Evolutionary conservation across 2,797 vertebrate species (phyloP), one percentile per base, ranked within the genome.

Genomic region (Phoeniculus purpureus): DNA sequence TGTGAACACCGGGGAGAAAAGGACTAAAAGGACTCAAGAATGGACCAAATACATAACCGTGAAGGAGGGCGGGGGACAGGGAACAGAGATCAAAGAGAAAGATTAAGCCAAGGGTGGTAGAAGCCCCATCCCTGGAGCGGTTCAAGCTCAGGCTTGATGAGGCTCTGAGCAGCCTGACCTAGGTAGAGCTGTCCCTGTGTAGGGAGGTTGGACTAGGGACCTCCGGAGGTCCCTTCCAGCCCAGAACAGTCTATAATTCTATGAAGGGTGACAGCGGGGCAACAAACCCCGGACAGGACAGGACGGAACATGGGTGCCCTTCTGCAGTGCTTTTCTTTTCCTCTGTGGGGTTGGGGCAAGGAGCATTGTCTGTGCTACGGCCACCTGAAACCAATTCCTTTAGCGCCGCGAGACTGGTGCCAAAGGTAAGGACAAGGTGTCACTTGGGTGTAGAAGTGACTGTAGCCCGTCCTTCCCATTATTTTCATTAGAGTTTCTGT

Each of bases 241-340:
- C 37, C 12, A 37, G 37, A 37, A 37, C 37, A 37, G 9, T 37
- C 37, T 37, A 37, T 37, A 12, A 37, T 37, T 37, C 37, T 37
- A 37, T 37, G 37, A 37, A 62, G 20, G 21, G 9, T 60, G 26
- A 76, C 0, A 0, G 21, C 9, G 3, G 7, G 1, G 5, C 26
- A 54, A 16, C 9, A 29, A 54, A 9, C 43, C 43, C 43, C 12
- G 31, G 0, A 47, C 9, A 70, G 21, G 4, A 67, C 7, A 81
- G 21, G 4, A 67, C 7, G 79, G 32, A 76, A 76, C 5, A 70
- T 18, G 3, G 9, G 11, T 51, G 31, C 25, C 27, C 43, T 32
- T 82, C 21, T 47, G 13, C 34, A 32, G 5, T 23, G 10, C 14
- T 78, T 71, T 29, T 18, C 4, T 70, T 84, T 64, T 62, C 15